Percentiles rank a stretch among this genome's conserved stretches.
phyloP scores from a whole-genome alignment of 2,113 vertebrate genomes.

The Oxyura jamaicensis region DNA sequence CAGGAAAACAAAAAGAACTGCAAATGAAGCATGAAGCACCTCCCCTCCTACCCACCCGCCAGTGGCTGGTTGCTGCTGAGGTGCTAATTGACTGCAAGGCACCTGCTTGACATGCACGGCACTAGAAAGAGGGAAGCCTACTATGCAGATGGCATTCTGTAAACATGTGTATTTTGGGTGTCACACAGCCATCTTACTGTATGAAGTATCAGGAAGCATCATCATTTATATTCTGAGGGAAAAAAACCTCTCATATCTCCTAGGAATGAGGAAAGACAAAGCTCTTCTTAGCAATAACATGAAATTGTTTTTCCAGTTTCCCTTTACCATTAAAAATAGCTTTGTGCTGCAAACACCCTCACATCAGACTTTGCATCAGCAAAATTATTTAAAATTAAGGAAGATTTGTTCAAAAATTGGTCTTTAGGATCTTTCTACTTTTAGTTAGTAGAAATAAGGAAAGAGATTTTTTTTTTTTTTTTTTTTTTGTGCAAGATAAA shows the following conservation, averaged over 20 bases:
- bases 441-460: neutral
- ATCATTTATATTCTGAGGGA: slow-evolving; percentile 5
- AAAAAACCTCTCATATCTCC: slow-evolving; percentile 46
- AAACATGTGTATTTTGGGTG: neutral
- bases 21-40: slow-evolving; percentile 3
- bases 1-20: slow-evolving; percentile 11
- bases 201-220: neutral
- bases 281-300: slow-evolving; percentile 51
- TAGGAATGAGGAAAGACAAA: slow-evolving; percentile 50
- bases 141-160: neutral
- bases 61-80: neutral
- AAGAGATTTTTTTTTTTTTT: neutral
- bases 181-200: neutral
- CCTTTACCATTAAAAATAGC: slow-evolving; percentile 58
- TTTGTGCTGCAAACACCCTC: slow-evolving; percentile 42
- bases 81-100: slow-evolving; percentile 42
- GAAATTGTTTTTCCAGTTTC: slow-evolving; percentile 38
- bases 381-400: slow-evolving; percentile 20
- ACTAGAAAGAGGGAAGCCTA: neutral
- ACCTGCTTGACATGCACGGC: neutral
- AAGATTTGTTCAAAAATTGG: slow-evolving; percentile 43
- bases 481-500: neutral
- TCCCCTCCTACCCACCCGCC: neutral
- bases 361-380: slow-evolving; percentile 38
- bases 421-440: neutral